A percentile compares a stretch with the other conserved stretches of the same genome.
Conservation (phyloP, 2,888 invertebrate genomes). For the Spisula subtruncata region DNA sequence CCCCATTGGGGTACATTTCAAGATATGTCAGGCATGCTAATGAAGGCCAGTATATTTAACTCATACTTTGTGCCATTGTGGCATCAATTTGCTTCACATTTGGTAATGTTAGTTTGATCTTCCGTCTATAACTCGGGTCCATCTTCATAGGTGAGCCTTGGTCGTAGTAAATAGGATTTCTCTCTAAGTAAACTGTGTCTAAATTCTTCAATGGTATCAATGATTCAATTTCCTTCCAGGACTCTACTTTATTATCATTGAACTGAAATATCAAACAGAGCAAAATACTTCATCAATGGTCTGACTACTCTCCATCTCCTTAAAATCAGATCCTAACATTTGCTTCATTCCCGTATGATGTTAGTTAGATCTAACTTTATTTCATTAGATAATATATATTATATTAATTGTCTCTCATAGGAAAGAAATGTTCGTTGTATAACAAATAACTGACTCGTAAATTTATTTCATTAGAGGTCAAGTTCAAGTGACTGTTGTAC, state of each 20-base stretch:
- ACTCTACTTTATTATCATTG: constrained; percentile 95
- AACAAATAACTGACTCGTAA: too few relatives aligned
- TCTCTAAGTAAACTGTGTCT: constrained; percentile 96
- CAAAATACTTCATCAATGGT: background rate
- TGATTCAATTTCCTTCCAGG: constrained; percentile 94
- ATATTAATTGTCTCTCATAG: too few relatives aligned
- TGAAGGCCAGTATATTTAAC: background rate
- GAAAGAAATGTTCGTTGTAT: too few relatives aligned
- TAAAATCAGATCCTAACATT: too few relatives aligned
- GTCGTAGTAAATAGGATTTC: constrained; percentile 93
- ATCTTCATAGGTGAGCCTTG: constrained; percentile 88
- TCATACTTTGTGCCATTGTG: constrained; percentile 89
- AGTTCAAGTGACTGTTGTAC: too few relatives aligned
- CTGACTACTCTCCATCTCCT: too few relatives aligned
- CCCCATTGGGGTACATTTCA: too few relatives aligned
- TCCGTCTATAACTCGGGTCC: constrained; percentile 96
- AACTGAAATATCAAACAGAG: constrained; percentile 90
- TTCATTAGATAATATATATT: too few relatives aligned
- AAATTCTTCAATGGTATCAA: constrained; percentile 89
- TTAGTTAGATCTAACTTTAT: too few relatives aligned
- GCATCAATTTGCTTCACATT: constrained; percentile 97
- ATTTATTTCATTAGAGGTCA: too few relatives aligned
- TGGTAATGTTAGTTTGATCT: constrained; percentile 95
- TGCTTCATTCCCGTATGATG: too few relatives aligned
- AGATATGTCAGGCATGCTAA: too few relatives aligned